Evolutionary conservation across 2,113 vertebrate species (phyloP), one percentile per base, ranked within the genome.

Genomic region (Boulengeromyrus knoepffleri): DNA sequence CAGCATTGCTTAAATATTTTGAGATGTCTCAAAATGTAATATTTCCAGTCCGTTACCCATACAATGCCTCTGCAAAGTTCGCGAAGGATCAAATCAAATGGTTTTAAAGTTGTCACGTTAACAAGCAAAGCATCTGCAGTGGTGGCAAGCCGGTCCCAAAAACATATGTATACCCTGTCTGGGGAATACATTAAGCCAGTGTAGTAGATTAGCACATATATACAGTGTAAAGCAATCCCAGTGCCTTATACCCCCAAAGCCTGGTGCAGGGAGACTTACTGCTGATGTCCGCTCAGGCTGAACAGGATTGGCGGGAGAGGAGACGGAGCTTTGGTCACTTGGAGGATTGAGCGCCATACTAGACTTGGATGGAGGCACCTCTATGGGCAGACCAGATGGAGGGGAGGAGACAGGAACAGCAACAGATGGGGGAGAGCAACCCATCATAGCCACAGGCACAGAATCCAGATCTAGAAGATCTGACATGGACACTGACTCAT

Each of bases 391-490:
- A 89, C 91, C 93, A 89, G 95, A 93, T n/a, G 92, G 93, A 27
- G 94, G 93, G 42, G 91, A 92, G 89, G 87, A 93, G 93, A 91
- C 90, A 93, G 92, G 93, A 92, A 93, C 95, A 91, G 15, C 93
- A 89, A 86, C 90, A 5, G 94, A 92, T 49, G 95, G 93, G 9
- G 95, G 94, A 49, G 95, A 94, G 92, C 93, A 94, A 74, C 92
- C 94, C 1, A 83, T 9, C 2, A 93, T 93, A 42, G 93, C 49
- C 56, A 92, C 87, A 0, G 94, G 93, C 87, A 96, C 97, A 0
- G 95, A 95, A 93, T 94, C 94, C 21, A 97, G 94, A 90, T 97
- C 97, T 0, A 97, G 94, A 36, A 96, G 94, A 47, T 98, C 97
- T 3, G 95, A 95, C 86, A 97, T 94, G 0, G 94, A 97, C 88